Base-by-base conservation (phyloP, 2,888 invertebrate species). In the Itoplectis maculator region DNA sequence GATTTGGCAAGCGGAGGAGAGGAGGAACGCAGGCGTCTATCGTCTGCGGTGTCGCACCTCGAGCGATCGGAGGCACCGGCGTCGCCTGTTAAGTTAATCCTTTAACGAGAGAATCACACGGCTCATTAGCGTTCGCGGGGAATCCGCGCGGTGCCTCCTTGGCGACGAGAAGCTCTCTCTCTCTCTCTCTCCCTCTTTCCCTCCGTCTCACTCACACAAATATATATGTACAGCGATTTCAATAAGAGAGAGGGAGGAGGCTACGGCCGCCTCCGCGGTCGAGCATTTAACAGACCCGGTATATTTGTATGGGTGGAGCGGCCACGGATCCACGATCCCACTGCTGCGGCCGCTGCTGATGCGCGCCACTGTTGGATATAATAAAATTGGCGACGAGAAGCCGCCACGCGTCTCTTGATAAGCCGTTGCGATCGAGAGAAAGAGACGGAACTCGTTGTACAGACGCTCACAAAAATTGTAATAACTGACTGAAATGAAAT, bases 41-140 rank as follows among this genome's bases (percentile, higher is more conserved):
- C 18, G 45, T 18, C n/a, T 45, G 6, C 29, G 20, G 37, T 23
- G 29, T 40, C 74, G 70, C 79, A 15, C 29, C 15, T 35, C 49
- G 42, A 37, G 47, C 20, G 47, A 65, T 77, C 35, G 59, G 74
- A 59, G 54, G 65, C 51, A 63, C 68, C 15, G 23, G 40, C 77
- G 69, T 54, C 56, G 72, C 75, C 82, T 81, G 85, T 86, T 88
- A 88, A 89, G 88, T 89, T 89, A 87, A 90, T 89, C 87, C 86
- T 86, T 87, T 88, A 89, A 90, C 86, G 87, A 88, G 88, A 85
- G 87, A 87, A 88, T 87, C 86, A 86, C 86, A 87, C 85, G 88
- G 85, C 87, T 88, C 88, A 89, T 90, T 89, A 89, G 81, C 86
- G 85, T 63, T 35, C 61, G 45, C 47, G 56, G 18, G n/a, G 59